These are phyloP conservation scores for Noctua fimbriata DNA, from an alignment of 2,888 invertebrate genomes.

Conservation along the genomic window DNA sequence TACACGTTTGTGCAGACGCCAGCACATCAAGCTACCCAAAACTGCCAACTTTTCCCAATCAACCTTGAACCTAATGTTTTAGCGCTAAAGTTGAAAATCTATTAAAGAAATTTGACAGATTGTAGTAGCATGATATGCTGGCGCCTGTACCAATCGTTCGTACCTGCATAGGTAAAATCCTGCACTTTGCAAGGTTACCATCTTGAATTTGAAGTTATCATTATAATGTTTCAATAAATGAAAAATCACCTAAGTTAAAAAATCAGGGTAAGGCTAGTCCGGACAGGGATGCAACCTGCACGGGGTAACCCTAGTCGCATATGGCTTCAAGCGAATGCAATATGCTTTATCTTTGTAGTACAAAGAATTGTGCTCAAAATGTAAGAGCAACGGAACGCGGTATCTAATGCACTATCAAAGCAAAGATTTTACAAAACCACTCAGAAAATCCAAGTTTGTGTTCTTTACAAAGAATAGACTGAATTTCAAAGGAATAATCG, in stretches of 20 bases:
- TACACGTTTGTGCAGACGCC: no score
- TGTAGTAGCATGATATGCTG: no score
- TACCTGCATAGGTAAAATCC: no score
- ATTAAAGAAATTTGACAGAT: no score
- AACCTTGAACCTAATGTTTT: no score
- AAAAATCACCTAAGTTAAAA: not conserved
- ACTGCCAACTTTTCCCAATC: no score
- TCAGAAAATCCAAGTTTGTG: not conserved
- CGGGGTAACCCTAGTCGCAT: not conserved
- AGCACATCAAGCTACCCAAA: no score
- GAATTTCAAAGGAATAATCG: conserved; percentile 16
- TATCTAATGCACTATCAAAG: conserved; percentile 29
- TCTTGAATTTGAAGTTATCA: not conserved
- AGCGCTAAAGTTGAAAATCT: no score
- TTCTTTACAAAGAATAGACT: not conserved
- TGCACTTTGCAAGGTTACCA: not conserved
- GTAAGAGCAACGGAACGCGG: conserved; percentile 21
- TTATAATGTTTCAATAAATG: not conserved
- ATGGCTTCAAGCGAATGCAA: conserved; percentile 16
- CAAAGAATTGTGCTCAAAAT: conserved; percentile 33
- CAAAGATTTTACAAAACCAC: conserved; percentile 16
- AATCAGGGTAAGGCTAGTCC: not conserved
- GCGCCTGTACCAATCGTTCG: no score
- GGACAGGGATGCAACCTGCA: not conserved
- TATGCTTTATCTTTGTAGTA: conserved; percentile 16